phyloP scores from a whole-genome alignment of 1,140 invertebrate species.

The Ceratina calcarata region DNA sequence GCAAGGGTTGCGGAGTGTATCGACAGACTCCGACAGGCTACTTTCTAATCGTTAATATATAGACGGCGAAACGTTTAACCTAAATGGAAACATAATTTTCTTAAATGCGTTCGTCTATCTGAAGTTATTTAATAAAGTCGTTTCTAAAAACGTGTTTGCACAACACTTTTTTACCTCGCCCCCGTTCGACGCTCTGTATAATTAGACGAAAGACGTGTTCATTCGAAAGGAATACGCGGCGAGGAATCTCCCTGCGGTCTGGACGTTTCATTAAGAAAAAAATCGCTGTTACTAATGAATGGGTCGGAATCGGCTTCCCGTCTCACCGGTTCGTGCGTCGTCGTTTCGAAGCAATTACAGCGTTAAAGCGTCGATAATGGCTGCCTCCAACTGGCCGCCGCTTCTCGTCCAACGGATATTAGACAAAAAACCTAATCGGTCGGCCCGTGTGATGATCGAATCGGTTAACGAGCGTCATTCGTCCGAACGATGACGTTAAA shows the following conservation, averaged over 20 bases:
- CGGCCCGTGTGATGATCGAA: slow-evolving; percentile 52
- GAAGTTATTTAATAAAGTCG: slow-evolving; percentile 1
- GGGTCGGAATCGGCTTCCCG: slow-evolving; percentile 19
- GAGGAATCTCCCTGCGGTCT: not conserved
- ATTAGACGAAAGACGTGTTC: slow-evolving; percentile 1
- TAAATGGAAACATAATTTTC: not conserved
- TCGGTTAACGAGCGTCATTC: slow-evolving; percentile 62
- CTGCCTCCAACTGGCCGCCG: no score
- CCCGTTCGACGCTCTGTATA: not conserved
- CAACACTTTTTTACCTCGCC: not conserved
- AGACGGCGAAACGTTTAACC: not conserved
- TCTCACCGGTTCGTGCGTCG: slow-evolving; percentile 6
- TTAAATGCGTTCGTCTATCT: not conserved
- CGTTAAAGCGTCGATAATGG: slow-evolving; percentile 54
- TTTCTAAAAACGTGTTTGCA: slow-evolving; percentile 1
- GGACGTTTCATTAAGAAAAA: slow-evolving; percentile 22
- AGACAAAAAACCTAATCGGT: slow-evolving; percentile 33
- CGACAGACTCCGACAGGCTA: not conserved
- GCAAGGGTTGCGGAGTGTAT: not conserved
- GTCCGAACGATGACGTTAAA: slow-evolving; percentile 66
- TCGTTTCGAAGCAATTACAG: slow-evolving; percentile 31
- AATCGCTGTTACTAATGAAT: slow-evolving; percentile 32
- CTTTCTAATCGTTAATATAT: not conserved
- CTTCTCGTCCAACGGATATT: slow-evolving; percentile 36
- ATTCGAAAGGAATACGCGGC: no score